phyloP scores from a whole-genome alignment of 2,797 vertebrate genomes.

The Numenius phaeopus region DNA sequence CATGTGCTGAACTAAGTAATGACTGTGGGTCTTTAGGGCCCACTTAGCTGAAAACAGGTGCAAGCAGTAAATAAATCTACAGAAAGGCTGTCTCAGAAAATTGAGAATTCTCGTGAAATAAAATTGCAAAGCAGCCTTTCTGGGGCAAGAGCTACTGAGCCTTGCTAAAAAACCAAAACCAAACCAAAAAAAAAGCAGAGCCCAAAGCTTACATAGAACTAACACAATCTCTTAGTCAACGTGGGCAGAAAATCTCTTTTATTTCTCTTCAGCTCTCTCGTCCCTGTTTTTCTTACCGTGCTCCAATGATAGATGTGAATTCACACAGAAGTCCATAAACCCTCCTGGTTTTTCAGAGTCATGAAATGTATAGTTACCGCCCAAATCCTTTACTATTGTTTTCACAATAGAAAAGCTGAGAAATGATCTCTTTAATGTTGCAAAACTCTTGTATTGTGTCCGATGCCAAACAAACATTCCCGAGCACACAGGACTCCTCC shows the following conservation, averaged over 20 bases:
- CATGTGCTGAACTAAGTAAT: neutral
- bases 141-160: neutral
- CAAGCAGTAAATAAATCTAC: neutral
- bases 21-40: neutral
- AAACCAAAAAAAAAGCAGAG: neutral
- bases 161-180: neutral
- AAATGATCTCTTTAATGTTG: neutral
- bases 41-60: neutral
- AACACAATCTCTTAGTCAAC: neutral
- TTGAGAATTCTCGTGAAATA: neutral
- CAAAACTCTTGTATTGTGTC: neutral
- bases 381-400: neutral
- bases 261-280: neutral
- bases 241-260: neutral
- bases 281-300: neutral
- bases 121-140: neutral
- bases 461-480: neutral
- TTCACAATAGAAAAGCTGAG: neutral
- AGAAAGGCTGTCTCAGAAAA: neutral
- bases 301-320: neutral
- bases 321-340: neutral
- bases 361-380: neutral
- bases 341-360: neutral
- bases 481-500: neutral
- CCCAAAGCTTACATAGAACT: neutral